Evolutionary conservation across 1,140 invertebrate species (phyloP), one percentile per base, ranked within the genome.

Genomic region (Philaenus spumarius): DNA sequence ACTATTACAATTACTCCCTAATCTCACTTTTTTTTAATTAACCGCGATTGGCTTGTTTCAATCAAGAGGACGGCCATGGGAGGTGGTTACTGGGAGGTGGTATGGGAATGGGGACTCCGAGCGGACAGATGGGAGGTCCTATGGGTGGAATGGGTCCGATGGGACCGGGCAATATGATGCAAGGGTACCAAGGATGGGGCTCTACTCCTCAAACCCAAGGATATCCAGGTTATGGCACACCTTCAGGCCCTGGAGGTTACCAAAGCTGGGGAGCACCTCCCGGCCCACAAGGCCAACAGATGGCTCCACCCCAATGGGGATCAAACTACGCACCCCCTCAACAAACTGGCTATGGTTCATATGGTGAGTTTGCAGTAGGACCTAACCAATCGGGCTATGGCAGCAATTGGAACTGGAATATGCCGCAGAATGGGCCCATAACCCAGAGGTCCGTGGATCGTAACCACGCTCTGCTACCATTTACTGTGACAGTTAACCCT

Each of bases 261-360:
- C 88, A 91, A 72, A 86, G 87, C 17, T 93, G 90, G 89, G 90
- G 89, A 46, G 88, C 87, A 61, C 87, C 89, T 30, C 88, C 89
- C 39, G 79, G 78, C 55, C 87, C 86, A 17, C 87, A 90, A 71
- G 79, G 80, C n/a, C 80, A 82, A 60, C 78, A 80, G 59, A 80
- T 81, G 66, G 86, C 86, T 55, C 87, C 88, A 55, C 89, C 88
- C 55, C 85, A 88, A 67, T 91, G 89, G 89, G 85, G 83, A 66
- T 87, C 77, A 69, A 82, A 79, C 62, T 84, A 84, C 68, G 80
- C 81, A 45, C 80, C 81, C 55, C 82, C 82, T 1, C 82, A 86
- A 70, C 85, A 86, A 68, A 85, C 90, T 70, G 86, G 85, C 39
- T 90, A 90, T 73, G 85, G 85, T 70, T 85, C 82, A 65, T 87